Evolutionary conservation across 2,888 invertebrate genomes (phyloP), one percentile per base, ranked within the genome.

Genomic region (Synergus itoensis): DNA sequence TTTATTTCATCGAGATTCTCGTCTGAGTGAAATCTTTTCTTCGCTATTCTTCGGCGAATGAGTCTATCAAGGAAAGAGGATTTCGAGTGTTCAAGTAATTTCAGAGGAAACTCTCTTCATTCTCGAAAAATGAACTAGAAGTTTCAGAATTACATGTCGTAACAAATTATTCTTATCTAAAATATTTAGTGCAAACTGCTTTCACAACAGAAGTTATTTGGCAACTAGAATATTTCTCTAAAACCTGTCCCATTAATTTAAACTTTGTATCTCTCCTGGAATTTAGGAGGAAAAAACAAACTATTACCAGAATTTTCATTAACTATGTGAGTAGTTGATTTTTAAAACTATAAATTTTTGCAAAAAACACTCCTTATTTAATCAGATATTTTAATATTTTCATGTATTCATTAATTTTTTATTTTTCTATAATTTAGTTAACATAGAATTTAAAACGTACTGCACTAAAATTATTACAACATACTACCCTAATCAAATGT

Each of bases 241-340:
- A 36, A 73, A 48, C 7, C n/a, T 53, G 73, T 73, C 36, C 53
- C 40, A 73, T 73, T 53, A 73, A 36, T 73, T 69, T 8, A 69
- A 69, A 48, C 45, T 73, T 73, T 53, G 73, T 53, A 53, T 36
- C 53, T 73, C 48, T 9, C 3, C 53, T 73, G 73, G 53, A 73
- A 73, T 73, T 73, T 53, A 73, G 53, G 1, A 48, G 48, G n/a
- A 73, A 36, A 36, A 73, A 73, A 73, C 12, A 53, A 53, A 73
- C 60, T 62, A 28, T 28, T 62, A 28, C 12, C 11, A 73, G 28
- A 5, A 16, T 21, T n/a, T 69, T 69, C 45, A 4, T 5, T 67
- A 21, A 7, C 21, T 63, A 2, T 18, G 1, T 41, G 18, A 28
- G 21, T 21, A 21, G 12, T 45, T 18, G 45, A 45, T 45, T 69